Evolutionary conservation across 2,113 vertebrate genomes (phyloP).

Genomic region (Tringa solitaria): DNA sequence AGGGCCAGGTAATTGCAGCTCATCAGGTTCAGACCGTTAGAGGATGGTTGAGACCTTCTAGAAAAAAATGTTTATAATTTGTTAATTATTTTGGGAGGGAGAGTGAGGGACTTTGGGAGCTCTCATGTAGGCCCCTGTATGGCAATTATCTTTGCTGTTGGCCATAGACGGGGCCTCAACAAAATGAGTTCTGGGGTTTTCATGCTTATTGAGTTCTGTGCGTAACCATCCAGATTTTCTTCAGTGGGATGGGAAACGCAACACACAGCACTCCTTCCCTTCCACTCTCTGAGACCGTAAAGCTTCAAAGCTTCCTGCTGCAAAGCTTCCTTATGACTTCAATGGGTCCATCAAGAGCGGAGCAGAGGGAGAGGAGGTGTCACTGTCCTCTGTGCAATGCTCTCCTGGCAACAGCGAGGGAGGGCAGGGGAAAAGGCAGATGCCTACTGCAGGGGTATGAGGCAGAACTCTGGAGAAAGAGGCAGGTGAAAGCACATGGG

Average conservation of each 20-base stretch:
- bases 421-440: neutral
- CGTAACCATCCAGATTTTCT: neutral
- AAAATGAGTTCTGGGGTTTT: neutral
- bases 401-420: neutral
- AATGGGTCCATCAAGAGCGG: rapidly evolving
- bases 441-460: neutral
- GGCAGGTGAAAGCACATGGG: neutral
- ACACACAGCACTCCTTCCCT: rapidly evolving
- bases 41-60: rapidly evolving
- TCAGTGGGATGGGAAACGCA: neutral
- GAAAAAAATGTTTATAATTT: neutral
- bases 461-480: neutral
- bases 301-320: neutral
- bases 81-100: neutral
- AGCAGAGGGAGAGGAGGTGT: neutral
- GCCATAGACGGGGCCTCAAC: neutral
- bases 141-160: neutral
- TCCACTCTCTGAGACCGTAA: neutral
- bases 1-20: neutral
- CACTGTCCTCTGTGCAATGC: neutral
- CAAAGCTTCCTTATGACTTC: neutral
- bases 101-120: neutral
- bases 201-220: neutral
- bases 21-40: neutral
- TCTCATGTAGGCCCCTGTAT: neutral